Conservation (phyloP, 2,113 vertebrate species). For the Cyphomyrus discorhynchus region DNA sequence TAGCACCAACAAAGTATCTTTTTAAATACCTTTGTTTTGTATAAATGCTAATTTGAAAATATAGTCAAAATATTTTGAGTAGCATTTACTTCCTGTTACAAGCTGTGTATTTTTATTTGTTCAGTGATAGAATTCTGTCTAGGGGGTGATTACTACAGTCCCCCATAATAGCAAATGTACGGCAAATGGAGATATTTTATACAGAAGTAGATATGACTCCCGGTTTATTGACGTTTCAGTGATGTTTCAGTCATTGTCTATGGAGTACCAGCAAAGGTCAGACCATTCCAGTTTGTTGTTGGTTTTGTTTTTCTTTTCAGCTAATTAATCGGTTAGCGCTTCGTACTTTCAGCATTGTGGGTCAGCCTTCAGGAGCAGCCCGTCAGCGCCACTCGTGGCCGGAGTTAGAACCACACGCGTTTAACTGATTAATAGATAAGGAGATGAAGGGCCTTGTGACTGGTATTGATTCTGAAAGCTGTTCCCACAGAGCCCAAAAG, state of each 20-base stretch:
- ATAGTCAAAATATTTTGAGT: not conserved
- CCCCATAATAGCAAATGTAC: not conserved
- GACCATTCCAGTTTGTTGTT: not conserved
- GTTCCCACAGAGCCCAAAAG: constrained; percentile 22
- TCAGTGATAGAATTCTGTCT: not conserved
- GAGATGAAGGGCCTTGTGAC: not conserved
- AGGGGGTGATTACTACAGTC: not conserved
- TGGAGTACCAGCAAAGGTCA: not conserved
- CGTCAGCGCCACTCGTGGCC: not conserved
- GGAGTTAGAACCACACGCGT: not conserved
- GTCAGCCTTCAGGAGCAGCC: not conserved
- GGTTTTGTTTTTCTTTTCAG: not conserved
- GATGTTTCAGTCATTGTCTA: not conserved
- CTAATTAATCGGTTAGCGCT: not conserved
- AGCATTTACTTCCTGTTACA: not conserved
- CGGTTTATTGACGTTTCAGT: not conserved
- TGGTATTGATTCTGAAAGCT: constrained; percentile 5
- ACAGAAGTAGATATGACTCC: not conserved
- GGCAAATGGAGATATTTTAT: not conserved
- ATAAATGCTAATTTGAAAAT: not conserved
- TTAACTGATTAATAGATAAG: constrained; percentile 3
- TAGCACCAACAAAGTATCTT: not conserved
- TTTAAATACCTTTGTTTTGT: not conserved
- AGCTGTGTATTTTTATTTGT: not conserved
- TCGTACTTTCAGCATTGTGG: not conserved